Percentiles rank a stretch among this genome's conserved stretches.
Conservation (phyloP, 1,140 invertebrate genomes). For the Ephestia elutella region DNA sequence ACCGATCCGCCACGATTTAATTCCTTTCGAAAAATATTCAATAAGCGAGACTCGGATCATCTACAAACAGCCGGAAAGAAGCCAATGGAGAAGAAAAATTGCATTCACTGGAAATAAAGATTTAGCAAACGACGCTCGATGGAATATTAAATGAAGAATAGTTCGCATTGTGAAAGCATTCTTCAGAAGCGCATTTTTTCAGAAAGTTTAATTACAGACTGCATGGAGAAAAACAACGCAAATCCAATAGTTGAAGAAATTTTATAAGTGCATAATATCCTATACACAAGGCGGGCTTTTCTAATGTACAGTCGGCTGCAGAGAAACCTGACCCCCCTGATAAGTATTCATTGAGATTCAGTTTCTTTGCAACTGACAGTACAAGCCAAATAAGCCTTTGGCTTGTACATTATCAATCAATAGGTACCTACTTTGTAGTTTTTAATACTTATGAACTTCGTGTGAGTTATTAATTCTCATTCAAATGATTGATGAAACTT, state of each 20-base stretch:
- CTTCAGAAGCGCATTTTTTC: not conserved
- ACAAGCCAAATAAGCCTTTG: too few species aligned
- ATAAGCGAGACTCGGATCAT: constrained; percentile 50
- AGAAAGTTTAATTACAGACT: not conserved
- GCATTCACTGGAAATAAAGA: constrained; percentile 18
- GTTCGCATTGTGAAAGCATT: not conserved
- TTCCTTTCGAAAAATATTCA: constrained; percentile 66
- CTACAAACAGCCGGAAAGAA: constrained; percentile 31
- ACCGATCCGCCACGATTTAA: constrained; percentile 51
- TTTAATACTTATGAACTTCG: too few species aligned
- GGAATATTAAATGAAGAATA: not conserved
- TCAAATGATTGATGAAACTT: too few species aligned
- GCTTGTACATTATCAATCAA: too few species aligned
- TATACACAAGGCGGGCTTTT: too few species aligned
- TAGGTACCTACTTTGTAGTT: too few species aligned
- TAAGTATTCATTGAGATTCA: too few species aligned
- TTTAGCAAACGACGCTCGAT: constrained; percentile 1
- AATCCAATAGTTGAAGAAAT: not conserved
- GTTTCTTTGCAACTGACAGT: too few species aligned
- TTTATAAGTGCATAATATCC: not conserved
- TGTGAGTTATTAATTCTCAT: too few species aligned
- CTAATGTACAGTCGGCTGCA: too few species aligned
- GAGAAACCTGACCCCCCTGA: too few species aligned
- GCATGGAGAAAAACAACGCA: not conserved
- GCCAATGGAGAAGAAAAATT: constrained; percentile 29